Base-by-base conservation (phyloP, 2,113 vertebrate species). In the Sialia sialis region DNA sequence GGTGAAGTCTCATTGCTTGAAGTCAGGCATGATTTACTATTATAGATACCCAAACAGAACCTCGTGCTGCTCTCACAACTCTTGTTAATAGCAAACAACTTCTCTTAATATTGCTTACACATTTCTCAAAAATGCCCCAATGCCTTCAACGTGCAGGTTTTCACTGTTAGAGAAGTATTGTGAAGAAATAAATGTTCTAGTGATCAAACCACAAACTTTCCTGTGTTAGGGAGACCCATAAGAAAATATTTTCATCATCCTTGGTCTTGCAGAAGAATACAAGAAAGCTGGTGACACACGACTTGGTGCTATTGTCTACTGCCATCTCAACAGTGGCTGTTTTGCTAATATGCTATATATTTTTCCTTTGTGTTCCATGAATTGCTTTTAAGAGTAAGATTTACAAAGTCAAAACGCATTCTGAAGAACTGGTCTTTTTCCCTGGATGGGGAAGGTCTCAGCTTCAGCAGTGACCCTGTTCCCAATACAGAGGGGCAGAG, bases 141-240 rank as follows among this genome's bases (percentile, higher is more conserved):
- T 3, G 22, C 9, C 26, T 86, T 79, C 44, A 68, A 1, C 0
- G 0, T 6, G n/a, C 60, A 64, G 21, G 4, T 12, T 83, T 68
- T 64, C 63, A 48, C 4, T 77, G 23, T 10, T 51, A 25, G 14
- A 63, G 23, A 59, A 54, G 13, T 13, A 46, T 11, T 87, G n/a
- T 30, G 49, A 67, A 69, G 69, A 82, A 39, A 60, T 46, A 43
- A 2, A 23, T 8, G 29, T 64, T 18, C 49, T 62, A 46, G 4
- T 49, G 51, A 13, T 2, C 39, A 81, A 75, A 39, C 3, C 13
- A 82, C 23, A 62, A 89, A 62, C 4, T 3, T 16, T 84, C 60
- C 48, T 9, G 32, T 63, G 0, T 0, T 32, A 49, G 9, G 39
- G 6, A 3, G 46, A 55, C 60, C 8, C 10, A 34, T 18, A 58